Conservation (phyloP, 2,888 invertebrate species). For the Leucophenga montana region DNA sequence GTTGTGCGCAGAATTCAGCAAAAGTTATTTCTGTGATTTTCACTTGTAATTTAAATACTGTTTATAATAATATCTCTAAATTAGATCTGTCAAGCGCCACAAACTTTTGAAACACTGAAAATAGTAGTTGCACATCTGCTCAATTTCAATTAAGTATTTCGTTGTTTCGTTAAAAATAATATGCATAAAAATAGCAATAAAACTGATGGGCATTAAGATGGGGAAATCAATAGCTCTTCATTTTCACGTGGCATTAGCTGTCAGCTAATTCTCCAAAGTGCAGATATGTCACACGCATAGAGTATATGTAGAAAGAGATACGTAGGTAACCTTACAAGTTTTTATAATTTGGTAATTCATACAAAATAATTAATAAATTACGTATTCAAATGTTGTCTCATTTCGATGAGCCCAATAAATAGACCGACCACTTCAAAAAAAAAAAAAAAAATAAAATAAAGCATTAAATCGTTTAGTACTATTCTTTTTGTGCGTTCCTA, state of each 20-base stretch:
- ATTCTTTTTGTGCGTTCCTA: no score
- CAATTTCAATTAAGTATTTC: neutral
- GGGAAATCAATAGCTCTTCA: neutral
- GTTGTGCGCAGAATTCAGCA: no score
- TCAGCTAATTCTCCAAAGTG: neutral
- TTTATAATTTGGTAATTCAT: neutral
- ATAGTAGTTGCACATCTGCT: neutral
- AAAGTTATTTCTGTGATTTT: no score
- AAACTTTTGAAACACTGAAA: neutral
- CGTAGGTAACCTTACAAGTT: neutral
- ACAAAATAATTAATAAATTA: neutral
- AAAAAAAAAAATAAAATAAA: no score
- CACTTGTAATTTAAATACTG: no score
- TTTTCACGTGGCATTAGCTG: neutral
- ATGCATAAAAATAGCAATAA: neutral
- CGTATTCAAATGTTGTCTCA: no score
- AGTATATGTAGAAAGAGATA: neutral
- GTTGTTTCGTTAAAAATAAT: neutral
- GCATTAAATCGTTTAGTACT: no score
- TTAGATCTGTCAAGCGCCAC: no score
- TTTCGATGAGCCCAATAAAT: no score
- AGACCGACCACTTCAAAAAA: no score
- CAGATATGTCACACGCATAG: neutral
- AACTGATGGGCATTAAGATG: no score
- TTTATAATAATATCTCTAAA: no score